Base-by-base conservation (phyloP, 2,113 vertebrate species). In the Bufo bufo region DNA sequence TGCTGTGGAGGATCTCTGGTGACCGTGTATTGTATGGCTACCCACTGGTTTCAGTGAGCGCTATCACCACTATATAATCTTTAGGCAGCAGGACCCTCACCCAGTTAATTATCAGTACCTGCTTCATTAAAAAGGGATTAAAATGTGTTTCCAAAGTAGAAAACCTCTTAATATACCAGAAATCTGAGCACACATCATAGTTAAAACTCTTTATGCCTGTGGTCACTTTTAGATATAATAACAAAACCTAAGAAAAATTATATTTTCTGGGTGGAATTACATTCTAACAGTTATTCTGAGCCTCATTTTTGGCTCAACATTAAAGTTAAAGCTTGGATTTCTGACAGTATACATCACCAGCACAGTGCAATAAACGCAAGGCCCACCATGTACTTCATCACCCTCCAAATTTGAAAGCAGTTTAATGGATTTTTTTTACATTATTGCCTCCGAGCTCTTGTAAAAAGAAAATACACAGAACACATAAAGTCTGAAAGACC, bases 311-410 rank as follows among this genome's bases (percentile, higher is more conserved):
- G 14, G 20, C 77, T 54, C 6, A 14, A 58, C 19, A 50, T 80
- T 58, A 43, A 80, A 80, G 59, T 59, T 6, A 43, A 58, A 59
- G 23, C 2, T 59, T 80, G 77, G n/a, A 59, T 59, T 19, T 81
- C 54, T 81, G 56, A 59, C 78, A 79, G 52, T 8, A 59, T 56
- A 33, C 56, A 81, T 81, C 58, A 81, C 56, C 63, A 84, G 82
- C 82, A 14, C 63, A 71, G 17, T n/a, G 84, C 71, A 59, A 85
- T 85, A 85, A 85, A 85, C 69, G 45, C 8, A 6, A 45, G 56
- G 84, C 50, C 84, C 84, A 47, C 63, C 82, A 71, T 45, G 78
- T 45, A 59, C 56, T 81, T 81, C 78, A 81, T 61, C 58, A 81
- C n/a, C 65, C 50, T 84, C 47, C 82, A 84, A 69, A 71, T 84